These are phyloP conservation scores for Pantherophis vulpinus DNA, from an alignment of 2,797 vertebrate genomes.

Conservation along the genomic window DNA sequence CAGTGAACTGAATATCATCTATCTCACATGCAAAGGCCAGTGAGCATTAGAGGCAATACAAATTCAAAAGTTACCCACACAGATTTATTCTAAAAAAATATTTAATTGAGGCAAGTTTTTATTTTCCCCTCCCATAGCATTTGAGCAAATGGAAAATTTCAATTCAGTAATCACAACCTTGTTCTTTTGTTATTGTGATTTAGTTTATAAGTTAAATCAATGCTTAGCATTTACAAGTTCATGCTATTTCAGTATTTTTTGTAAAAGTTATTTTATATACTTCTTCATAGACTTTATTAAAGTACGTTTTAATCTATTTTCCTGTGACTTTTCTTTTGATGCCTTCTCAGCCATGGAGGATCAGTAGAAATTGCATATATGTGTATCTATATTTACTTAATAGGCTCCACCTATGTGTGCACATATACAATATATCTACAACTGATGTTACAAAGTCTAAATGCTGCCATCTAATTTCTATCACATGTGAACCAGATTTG, in stretches of 20 bases:
- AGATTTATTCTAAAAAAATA: not conserved
- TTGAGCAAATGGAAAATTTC: not conserved
- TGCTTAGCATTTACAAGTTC: slow-evolving; percentile 62
- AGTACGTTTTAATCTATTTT: slow-evolving; percentile 23
- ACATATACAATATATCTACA: not conserved
- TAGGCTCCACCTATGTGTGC: not conserved
- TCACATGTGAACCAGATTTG: not conserved
- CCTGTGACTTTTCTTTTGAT: not conserved
- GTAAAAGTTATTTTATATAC: slow-evolving; percentile 23
- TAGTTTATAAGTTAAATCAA: slow-evolving; percentile 41
- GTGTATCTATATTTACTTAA: not conserved
- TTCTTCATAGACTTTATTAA: slow-evolving; percentile 59
- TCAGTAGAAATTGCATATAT: not conserved
- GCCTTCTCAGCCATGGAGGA: not conserved
- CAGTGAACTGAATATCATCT: not conserved
- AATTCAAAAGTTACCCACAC: not conserved
- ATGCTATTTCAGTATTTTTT: slow-evolving; percentile 49
- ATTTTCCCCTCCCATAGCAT: not conserved
- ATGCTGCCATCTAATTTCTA: not conserved
- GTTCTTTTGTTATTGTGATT: slow-evolving; percentile 35
- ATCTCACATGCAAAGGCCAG: not conserved
- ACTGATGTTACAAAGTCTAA: not conserved
- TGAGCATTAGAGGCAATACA: not conserved
- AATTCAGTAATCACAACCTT: not conserved
- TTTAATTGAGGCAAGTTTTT: not conserved